A percentile compares a stretch with the other conserved stretches of the same genome.
Evolutionary conservation across 2,888 invertebrate species (phyloP).

Genomic region (Myopa testacea): DNA sequence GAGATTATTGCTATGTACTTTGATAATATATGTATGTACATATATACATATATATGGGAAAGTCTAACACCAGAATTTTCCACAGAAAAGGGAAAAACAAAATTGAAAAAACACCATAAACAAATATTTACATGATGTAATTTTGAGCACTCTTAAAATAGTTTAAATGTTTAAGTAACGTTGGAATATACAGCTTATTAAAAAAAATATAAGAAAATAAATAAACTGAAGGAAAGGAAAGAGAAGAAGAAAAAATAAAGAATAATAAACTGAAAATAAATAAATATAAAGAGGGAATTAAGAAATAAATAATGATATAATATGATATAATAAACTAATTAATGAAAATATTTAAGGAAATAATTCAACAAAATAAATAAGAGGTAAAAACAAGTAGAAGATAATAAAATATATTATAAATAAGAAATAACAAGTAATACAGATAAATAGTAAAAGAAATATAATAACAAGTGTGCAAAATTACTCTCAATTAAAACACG

Average conservation of each 20-base stretch:
- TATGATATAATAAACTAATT: slow-evolving; percentile 46
- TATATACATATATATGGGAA: too few species aligned
- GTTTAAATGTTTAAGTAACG: slow-evolving; percentile 35
- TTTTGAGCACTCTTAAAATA: slow-evolving; percentile 40
- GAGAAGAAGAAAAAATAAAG: slow-evolving; percentile 14
- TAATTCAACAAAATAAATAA: too few species aligned
- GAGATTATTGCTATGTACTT: slow-evolving; percentile 26
- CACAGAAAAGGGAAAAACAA: slow-evolving; percentile 29
- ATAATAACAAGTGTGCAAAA: too few species aligned
- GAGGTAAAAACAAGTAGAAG: slow-evolving; percentile 39
- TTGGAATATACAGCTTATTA: slow-evolving; percentile 29
- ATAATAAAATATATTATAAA: too few species aligned
- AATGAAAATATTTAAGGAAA: too few species aligned
- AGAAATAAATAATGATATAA: too few species aligned
- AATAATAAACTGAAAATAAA: slow-evolving; percentile 50
- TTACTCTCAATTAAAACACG: neutral
- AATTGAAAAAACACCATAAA: slow-evolving; percentile 38
- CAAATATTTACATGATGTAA: slow-evolving; percentile 27
- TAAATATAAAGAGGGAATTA: slow-evolving; percentile 37
- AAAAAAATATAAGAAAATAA: slow-evolving; percentile 38
- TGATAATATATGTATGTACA: too few species aligned
- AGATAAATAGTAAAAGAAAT: too few species aligned
- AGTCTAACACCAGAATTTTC: neutral
- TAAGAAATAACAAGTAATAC: too few species aligned
- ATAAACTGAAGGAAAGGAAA: neutral